Base-by-base conservation (phyloP, 92 coral and sea anemone genomes). In the Diadumene lineata region DNA sequence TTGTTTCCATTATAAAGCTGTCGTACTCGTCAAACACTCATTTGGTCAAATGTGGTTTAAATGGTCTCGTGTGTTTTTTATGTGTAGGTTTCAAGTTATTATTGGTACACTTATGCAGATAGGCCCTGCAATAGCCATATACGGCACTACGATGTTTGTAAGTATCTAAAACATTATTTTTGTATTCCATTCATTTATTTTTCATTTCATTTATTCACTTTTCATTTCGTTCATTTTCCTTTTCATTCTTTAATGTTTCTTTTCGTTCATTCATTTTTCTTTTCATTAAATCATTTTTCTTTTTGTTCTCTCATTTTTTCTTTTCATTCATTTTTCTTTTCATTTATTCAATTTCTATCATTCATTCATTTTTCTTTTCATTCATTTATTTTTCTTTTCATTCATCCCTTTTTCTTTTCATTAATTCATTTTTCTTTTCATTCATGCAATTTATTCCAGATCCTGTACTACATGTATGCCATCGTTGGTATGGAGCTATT, bases 51-150 rank as follows among this genome's bases (percentile, higher is more conserved):
- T n/a, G n/a, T n/a, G n/a, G n/a, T n/a, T n/a, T n/a, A n/a, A n/a
- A n/a, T n/a, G n/a, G n/a, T n/a, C n/a, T n/a, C n/a, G 6, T 25
- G 0, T 9, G 56, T 27, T 64, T 63, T 62, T 34, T 4, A 24
- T 69, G 68, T 57, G 8, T 64, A 94, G 98, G 74, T 94, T 94
- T 78, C 87, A 94, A 58, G 97, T 94, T 30, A 86, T 94, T 4
- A 86, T 94, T 22, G 88, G 92, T 29, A 94, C 98, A 11, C 83
- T 94, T 1, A 88, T 94, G 94, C 98, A 94, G 89, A 91, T 94
- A 31, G 98, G 98, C 8, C 98, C 98, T 18, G 96, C 98, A 1
- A 82, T 91, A 60, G 71, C 90, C 8, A 91, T 88, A 6, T 94
- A 91, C 63, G 98, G 98, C 44, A 90, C 92, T 17, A 88, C 90